Evolutionary conservation across 1,140 invertebrate genomes (phyloP).

Genomic region (Zophobas atratus): DNA sequence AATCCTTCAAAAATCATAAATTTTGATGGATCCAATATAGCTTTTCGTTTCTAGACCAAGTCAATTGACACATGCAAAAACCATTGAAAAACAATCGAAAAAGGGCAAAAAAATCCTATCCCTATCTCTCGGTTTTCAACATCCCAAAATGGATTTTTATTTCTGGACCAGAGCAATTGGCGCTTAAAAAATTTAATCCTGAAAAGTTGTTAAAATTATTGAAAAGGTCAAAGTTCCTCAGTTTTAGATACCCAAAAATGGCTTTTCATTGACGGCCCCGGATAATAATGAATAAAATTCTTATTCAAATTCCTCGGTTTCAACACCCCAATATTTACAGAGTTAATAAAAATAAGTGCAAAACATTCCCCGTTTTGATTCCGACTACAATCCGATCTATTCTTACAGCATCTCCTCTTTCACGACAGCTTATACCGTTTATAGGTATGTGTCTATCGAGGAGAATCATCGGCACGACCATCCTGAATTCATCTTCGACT

Average conservation of each 20-base stretch:
- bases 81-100: neutral
- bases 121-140: neutral
- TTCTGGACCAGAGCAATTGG: no score
- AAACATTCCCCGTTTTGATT: conserved; percentile 33
- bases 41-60: neutral
- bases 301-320: no score
- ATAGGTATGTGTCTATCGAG: conserved; percentile 24
- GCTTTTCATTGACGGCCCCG: no score
- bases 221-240: neutral
- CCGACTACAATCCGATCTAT: conserved; percentile 35
- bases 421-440: conserved; percentile 21
- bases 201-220: neutral
- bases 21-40: no score
- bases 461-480: conserved; percentile 21
- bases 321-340: neutral
- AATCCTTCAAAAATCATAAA: no score
- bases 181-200: neutral
- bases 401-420: conserved; percentile 40
- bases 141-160: no score
- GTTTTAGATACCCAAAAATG: neutral
- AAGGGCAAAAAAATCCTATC: neutral
- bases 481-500: conserved; percentile 35
- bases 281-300: no score
- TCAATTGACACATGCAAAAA: neutral
- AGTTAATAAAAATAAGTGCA: conserved; percentile 22